Percentiles rank a stretch among this genome's conserved stretches.
Conservation (phyloP, 2,113 vertebrate genomes). For the Mesitornis unicolor region DNA sequence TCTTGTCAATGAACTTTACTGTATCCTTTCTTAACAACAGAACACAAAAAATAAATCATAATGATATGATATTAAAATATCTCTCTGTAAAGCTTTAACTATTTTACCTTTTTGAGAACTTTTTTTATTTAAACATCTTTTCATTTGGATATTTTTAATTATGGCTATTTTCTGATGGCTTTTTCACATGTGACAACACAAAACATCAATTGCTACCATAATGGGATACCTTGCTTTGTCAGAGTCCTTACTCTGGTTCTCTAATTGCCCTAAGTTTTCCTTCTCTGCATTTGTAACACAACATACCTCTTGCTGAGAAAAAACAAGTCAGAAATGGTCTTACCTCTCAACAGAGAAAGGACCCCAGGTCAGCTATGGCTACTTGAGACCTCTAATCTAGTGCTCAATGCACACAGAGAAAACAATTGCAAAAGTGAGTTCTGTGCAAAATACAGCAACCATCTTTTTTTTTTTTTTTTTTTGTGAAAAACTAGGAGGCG, state of each 20-base stretch:
- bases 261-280: not conserved
- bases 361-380: not conserved
- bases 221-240: not conserved
- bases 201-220: not conserved
- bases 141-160: not conserved
- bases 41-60: not conserved
- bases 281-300: not conserved
- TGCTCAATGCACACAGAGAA: not conserved
- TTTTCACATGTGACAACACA: not conserved
- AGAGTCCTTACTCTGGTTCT: not conserved
- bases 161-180: not conserved
- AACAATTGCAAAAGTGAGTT: not conserved
- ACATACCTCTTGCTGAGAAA: not conserved
- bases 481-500: not conserved
- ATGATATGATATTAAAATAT: not conserved
- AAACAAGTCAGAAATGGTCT: not conserved
- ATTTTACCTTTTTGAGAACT: not conserved
- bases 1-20: not conserved
- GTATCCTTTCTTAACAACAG: not conserved
- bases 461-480: not conserved
- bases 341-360: not conserved
- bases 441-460: not conserved
- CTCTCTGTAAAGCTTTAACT: accelerated
- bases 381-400: not conserved
- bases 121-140: not conserved